These are phyloP conservation scores for Mythimna impura DNA, from an alignment of 2,888 invertebrate species.

Conservation along the genomic window DNA sequence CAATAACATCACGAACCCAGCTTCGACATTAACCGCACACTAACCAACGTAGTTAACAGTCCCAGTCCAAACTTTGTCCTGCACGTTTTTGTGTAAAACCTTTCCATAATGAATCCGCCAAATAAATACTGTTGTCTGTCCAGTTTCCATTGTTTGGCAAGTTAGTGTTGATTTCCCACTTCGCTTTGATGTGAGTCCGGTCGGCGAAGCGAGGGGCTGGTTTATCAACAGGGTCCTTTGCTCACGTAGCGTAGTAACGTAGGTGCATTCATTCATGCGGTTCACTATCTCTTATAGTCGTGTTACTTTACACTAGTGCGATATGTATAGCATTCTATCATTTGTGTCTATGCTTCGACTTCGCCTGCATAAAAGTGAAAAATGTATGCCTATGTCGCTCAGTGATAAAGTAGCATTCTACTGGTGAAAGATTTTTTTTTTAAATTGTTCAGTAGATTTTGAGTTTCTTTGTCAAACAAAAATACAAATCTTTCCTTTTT, in stretches of 20 bases:
- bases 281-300: slow-evolving; percentile 68
- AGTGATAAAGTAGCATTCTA: no score
- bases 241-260: slow-evolving; percentile 78
- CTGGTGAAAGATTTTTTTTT: no score
- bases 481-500: no score
- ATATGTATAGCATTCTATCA: slow-evolving; percentile 18
- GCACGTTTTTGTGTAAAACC: slow-evolving; percentile 44
- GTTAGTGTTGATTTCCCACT: slow-evolving; percentile 80
- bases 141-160: slow-evolving; percentile 73
- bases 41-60: slow-evolving; percentile 25
- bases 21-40: slow-evolving; percentile 11
- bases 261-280: slow-evolving; percentile 81
- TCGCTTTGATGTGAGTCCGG: slow-evolving; percentile 84
- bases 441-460: no score
- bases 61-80: slow-evolving; percentile 36
- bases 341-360: not conserved
- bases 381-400: no score
- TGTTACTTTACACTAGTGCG: slow-evolving; percentile 43
- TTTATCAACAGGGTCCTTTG: slow-evolving; percentile 80
- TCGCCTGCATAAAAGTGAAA: no score
- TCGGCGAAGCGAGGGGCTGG: slow-evolving; percentile 71
- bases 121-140: slow-evolving; percentile 55
- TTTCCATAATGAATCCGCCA: slow-evolving; percentile 54
- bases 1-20: slow-evolving; percentile 13
- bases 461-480: no score